Evolutionary conservation across 2,113 vertebrate species (phyloP).

Genomic region (Andinoacara biseriatus): DNA sequence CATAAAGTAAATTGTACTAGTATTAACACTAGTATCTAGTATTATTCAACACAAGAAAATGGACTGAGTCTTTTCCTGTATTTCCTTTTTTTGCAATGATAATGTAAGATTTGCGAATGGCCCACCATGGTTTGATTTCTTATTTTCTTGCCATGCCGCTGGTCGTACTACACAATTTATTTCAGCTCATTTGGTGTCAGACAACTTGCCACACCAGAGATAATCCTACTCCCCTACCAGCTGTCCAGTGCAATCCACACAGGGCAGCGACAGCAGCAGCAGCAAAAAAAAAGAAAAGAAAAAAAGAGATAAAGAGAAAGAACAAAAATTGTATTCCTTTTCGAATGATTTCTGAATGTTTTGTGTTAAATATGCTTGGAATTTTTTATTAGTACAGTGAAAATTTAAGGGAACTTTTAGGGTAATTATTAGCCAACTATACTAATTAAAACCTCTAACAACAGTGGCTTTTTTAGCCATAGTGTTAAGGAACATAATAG

Average conservation of each 20-base stretch:
- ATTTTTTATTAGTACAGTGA: not conserved
- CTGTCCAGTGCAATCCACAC: constrained; percentile 25
- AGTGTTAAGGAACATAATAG: not conserved
- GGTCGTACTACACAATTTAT: not conserved
- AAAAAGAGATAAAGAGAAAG: no score
- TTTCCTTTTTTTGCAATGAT: not conserved
- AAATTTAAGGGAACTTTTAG: not conserved
- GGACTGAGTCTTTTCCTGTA: not conserved
- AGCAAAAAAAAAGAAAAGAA: not conserved
- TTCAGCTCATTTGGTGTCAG: not conserved
- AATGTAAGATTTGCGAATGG: not conserved
- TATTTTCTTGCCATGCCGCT: not conserved
- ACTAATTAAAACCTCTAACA: not conserved
- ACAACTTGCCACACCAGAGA: constrained; percentile 6
- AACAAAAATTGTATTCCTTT: not conserved
- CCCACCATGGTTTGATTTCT: not conserved
- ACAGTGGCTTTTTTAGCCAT: not conserved
- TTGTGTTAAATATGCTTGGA: accelerated
- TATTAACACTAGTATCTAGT: not conserved
- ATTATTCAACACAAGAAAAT: not conserved
- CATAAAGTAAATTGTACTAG: not conserved
- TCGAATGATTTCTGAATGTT: not conserved
- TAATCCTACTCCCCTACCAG: constrained; percentile 22
- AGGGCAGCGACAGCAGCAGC: not conserved
- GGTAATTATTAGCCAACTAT: not conserved